Evolutionary conservation across 1,140 invertebrate genomes (phyloP).

Genomic region (Bacillus rossius): DNA sequence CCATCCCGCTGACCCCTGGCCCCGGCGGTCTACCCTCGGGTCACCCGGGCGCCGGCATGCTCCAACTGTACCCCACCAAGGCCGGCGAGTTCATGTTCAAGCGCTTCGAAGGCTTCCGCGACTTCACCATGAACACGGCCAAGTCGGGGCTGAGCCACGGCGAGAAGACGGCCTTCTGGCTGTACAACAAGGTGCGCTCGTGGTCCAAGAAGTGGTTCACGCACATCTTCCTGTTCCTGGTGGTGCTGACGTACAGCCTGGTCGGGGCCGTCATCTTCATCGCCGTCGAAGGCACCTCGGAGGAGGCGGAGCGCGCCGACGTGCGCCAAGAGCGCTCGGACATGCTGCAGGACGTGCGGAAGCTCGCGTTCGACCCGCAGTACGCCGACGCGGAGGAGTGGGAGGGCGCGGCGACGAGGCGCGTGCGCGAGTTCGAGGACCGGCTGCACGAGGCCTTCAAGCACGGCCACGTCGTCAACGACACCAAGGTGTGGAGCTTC

Average conservation of each 20-base stretch:
- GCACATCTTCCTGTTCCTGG: conserved; percentile 73
- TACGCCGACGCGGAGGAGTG: conserved; percentile 13
- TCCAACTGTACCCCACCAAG: conserved; percentile 50
- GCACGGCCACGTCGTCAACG: conserved; percentile 39
- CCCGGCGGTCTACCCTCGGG: not conserved
- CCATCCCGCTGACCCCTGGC: conserved; percentile 11
- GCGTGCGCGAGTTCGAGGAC: conserved; percentile 48
- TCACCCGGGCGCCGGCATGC: not conserved
- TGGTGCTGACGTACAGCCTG: conserved; percentile 69
- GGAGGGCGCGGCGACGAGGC: conserved; percentile 17
- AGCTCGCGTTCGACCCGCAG: not conserved
- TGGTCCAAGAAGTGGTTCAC: conserved; percentile 83
- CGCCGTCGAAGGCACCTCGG: conserved; percentile 60
- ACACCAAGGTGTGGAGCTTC: conserved; percentile 67
- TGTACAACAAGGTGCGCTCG: conserved; percentile 68
- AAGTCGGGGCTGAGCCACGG: conserved; percentile 74
- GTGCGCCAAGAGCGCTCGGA: conserved; percentile 28
- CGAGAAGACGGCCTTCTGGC: conserved; percentile 72
- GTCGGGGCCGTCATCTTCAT: conserved; percentile 72
- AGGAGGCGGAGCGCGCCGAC: conserved; percentile 46
- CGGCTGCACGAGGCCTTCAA: conserved; percentile 51
- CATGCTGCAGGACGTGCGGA: conserved; percentile 34
- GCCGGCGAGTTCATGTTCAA: conserved; percentile 68
- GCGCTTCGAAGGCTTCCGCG: conserved; percentile 62
- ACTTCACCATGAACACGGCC: conserved; percentile 61